Percentiles rank a stretch among this genome's conserved stretches.
Conservation (phyloP, 2,888 invertebrate species). For the Drosophila infuscata region DNA sequence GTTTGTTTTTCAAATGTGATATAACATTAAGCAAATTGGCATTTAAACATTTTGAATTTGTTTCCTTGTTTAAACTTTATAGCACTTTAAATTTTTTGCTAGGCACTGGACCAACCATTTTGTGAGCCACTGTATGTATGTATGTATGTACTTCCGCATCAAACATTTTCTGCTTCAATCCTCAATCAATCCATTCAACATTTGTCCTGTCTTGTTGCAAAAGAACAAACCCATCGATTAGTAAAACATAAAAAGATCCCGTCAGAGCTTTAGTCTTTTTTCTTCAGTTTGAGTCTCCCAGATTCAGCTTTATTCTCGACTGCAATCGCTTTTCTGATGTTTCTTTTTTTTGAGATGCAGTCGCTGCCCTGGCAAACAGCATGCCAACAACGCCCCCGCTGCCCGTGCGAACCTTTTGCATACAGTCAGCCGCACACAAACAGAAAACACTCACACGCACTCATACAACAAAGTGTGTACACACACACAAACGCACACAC, state of each 20-base stretch:
- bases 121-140: too few species aligned
- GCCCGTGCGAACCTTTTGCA: conserved; percentile 23
- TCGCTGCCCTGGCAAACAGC: conserved; percentile 40
- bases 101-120: too few species aligned
- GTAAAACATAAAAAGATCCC: conserved; percentile 19
- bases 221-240: conserved; percentile 41
- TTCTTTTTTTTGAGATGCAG: conserved; percentile 17
- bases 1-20: too few species aligned
- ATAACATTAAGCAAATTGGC: too few species aligned
- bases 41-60: too few species aligned
- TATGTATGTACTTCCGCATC: background rate
- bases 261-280: conserved; percentile 7
- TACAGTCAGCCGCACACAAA: conserved; percentile 29
- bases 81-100: too few species aligned
- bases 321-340: conserved; percentile 10
- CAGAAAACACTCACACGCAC: conserved; percentile 3
- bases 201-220: conserved; percentile 35
- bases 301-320: conserved; percentile 7
- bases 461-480: background rate
- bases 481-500: conserved; percentile 7
- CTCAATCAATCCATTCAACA: conserved; percentile 34
- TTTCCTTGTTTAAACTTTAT: too few species aligned
- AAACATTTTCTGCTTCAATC: conserved; percentile 15
- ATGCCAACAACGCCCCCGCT: conserved; percentile 46
- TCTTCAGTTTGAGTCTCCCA: background rate